Percentiles rank a stretch among this genome's conserved stretches.
Conservation (phyloP, 2,113 vertebrate genomes). For the Buteo buteo region DNA sequence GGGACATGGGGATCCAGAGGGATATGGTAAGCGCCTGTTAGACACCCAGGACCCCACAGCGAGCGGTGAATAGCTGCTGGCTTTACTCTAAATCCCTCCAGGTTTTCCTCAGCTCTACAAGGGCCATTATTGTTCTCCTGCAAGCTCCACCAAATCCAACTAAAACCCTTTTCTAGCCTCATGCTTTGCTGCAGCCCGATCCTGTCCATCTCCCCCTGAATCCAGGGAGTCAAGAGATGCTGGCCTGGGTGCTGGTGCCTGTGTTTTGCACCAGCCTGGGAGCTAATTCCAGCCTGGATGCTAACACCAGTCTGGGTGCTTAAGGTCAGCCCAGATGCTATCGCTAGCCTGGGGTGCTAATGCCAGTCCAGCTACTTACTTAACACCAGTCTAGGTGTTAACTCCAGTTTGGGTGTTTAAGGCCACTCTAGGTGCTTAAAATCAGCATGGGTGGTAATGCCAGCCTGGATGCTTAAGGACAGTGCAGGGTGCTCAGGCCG, state of each 20-base stretch:
- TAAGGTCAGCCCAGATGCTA: background rate
- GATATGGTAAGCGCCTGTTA: background rate
- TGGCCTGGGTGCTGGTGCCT: background rate
- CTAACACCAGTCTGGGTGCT: background rate
- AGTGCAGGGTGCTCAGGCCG: background rate
- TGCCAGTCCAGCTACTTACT: background rate
- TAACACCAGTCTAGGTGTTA: background rate
- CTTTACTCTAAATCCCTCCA: background rate
- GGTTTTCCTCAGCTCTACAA: background rate
- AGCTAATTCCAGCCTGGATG: background rate
- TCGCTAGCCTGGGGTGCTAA: background rate
- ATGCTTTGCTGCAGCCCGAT: background rate
- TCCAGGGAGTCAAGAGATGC: background rate
- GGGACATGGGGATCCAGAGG: background rate
- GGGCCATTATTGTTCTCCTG: background rate
- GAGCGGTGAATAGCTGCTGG: background rate
- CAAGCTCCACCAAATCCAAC: background rate
- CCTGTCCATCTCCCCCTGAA: background rate
- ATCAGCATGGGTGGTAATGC: too few relatives aligned
- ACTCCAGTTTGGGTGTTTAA: background rate
- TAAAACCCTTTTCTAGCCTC: background rate
- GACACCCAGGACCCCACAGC: background rate
- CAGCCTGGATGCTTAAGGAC: background rate
- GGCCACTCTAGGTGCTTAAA: background rate
- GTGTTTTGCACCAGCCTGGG: background rate